A percentile compares a stretch with the other conserved stretches of the same genome.
Conservation (phyloP, 92 coral and sea anemone genomes). For the Parazoanthus swiftii region DNA sequence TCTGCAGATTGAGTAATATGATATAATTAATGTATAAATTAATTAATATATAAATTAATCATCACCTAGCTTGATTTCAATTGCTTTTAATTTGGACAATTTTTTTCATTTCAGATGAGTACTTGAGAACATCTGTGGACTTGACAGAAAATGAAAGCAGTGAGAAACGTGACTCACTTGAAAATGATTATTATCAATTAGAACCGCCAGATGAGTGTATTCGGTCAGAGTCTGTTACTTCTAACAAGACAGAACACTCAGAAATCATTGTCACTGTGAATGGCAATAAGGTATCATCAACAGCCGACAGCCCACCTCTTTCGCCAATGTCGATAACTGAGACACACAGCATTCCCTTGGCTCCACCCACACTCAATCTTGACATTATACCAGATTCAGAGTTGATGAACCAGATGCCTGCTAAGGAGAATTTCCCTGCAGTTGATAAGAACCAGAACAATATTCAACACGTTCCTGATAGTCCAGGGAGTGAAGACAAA, state of each 20-base stretch:
- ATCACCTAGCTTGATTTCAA: background rate
- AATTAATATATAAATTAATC: too few relatives aligned
- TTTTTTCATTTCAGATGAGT: slow-evolving; percentile 26
- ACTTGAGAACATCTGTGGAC: slow-evolving; percentile 30
- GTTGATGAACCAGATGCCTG: background rate
- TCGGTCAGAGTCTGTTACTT: slow-evolving; percentile 1
- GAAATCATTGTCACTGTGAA: slow-evolving; percentile 33
- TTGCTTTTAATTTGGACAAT: background rate
- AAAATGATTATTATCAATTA: slow-evolving; percentile 28
- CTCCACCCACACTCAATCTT: background rate
- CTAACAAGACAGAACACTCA: slow-evolving; percentile 19
- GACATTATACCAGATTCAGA: background rate
- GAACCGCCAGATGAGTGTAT: slow-evolving; percentile 1
- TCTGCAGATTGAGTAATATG: too few relatives aligned
- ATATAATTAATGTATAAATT: too few relatives aligned
- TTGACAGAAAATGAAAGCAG: slow-evolving; percentile 12
- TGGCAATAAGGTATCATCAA: background rate
- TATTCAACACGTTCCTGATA: slow-evolving; percentile 30
- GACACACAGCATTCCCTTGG: background rate
- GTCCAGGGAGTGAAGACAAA: slow-evolving; percentile 45
- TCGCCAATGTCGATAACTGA: slow-evolving; percentile 66
- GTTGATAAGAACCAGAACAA: slow-evolving; percentile 13
- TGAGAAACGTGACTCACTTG: background rate
- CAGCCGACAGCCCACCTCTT: slow-evolving; percentile 45
- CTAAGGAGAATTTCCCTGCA: background rate